Percentiles rank a stretch among this genome's conserved stretches.
phyloP scores from a whole-genome alignment of 1,140 invertebrate genomes.

The Zaprionus ornatus region DNA sequence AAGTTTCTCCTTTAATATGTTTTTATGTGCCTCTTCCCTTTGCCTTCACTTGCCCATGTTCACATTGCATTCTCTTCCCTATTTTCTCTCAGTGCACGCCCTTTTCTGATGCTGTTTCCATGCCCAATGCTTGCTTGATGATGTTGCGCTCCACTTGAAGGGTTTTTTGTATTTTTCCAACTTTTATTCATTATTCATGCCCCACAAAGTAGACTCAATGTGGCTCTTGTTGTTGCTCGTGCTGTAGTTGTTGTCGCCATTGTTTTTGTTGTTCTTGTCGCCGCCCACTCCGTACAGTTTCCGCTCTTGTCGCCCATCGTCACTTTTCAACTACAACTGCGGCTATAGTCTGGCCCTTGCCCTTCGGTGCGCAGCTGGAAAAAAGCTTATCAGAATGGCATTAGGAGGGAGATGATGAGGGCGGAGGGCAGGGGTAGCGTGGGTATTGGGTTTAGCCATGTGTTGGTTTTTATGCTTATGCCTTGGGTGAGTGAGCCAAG shows the following conservation, averaged over 20 bases:
- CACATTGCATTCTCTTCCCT: too few species aligned
- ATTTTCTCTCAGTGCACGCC: slow-evolving; percentile 6
- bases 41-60: too few species aligned
- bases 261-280: slow-evolving; percentile 14
- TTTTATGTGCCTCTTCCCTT: too few species aligned
- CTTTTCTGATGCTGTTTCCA: slow-evolving; percentile 11
- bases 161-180: slow-evolving; percentile 34
- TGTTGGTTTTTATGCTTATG: slow-evolving; percentile 32
- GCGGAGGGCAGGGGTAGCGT: background rate
- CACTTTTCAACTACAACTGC: slow-evolving; percentile 24
- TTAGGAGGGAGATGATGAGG: slow-evolving; percentile 1
- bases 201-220: slow-evolving; percentile 73
- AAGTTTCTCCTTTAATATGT: too few species aligned
- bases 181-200: slow-evolving; percentile 76
- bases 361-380: slow-evolving; percentile 34
- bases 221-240: slow-evolving; percentile 19
- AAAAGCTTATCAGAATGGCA: slow-evolving; percentile 53
- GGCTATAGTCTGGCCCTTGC: slow-evolving; percentile 55
- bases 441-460: slow-evolving; percentile 26
- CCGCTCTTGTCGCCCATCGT: slow-evolving; percentile 35
- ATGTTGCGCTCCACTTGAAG: slow-evolving; percentile 28
- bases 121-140: slow-evolving; percentile 33
- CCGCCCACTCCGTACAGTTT: slow-evolving; percentile 28
- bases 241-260: slow-evolving; percentile 12
- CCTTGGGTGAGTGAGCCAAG: background rate